Conservation (phyloP, 1,140 invertebrate genomes). For the Bombus fervidus region DNA sequence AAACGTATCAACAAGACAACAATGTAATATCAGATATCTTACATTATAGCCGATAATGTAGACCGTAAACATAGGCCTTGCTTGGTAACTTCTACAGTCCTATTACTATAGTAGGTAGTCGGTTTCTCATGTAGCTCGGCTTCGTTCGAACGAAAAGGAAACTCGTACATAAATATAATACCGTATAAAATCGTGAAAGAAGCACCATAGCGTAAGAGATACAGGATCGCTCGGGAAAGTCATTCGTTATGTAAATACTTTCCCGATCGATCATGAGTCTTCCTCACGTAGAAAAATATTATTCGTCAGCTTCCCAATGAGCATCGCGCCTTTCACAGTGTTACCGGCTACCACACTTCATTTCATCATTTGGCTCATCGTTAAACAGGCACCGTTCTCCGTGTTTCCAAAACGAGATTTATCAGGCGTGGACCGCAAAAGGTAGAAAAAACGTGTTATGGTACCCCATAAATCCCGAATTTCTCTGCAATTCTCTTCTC, state of each 20-base stretch:
- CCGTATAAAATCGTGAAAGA: slow-evolving; percentile 67
- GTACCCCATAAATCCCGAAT: not conserved
- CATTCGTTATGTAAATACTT: slow-evolving; percentile 6
- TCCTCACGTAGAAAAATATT: slow-evolving; percentile 75
- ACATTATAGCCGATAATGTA: slow-evolving; percentile 45
- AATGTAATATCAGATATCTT: slow-evolving; percentile 22
- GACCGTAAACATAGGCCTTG: slow-evolving; percentile 57
- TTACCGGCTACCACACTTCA: not conserved
- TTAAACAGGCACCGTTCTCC: not conserved
- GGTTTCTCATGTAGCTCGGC: not conserved
- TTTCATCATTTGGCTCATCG: not conserved
- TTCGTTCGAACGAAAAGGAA: slow-evolving; percentile 31
- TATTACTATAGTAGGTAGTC: not conserved
- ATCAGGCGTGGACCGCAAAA: slow-evolving; percentile 16
- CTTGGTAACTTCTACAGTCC: not conserved
- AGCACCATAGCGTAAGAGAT: slow-evolving; percentile 66
- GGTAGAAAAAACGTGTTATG: slow-evolving; percentile 24
- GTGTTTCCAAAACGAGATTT: not conserved
- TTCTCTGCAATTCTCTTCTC: not conserved
- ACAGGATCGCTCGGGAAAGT: slow-evolving; percentile 31
- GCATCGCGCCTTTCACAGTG: slow-evolving; percentile 4
- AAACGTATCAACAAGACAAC: slow-evolving; percentile 24
- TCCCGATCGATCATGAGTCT: slow-evolving; percentile 43
- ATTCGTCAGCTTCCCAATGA: slow-evolving; percentile 56
- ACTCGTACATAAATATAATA: slow-evolving; percentile 34